These are phyloP conservation scores for Nomada ferruginata DNA, from an alignment of 2,888 invertebrate genomes.

Conservation along the genomic window DNA sequence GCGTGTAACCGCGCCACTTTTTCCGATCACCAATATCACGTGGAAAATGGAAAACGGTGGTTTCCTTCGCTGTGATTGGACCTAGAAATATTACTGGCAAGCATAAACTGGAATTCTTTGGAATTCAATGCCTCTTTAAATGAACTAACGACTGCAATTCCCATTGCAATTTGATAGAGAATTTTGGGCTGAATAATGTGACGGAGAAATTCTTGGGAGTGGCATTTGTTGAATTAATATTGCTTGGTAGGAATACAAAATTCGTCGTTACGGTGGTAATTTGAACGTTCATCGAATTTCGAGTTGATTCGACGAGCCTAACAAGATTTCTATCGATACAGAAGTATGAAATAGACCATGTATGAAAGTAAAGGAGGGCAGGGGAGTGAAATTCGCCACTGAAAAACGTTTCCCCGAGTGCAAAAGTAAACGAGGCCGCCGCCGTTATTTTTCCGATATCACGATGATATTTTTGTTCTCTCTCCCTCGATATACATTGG, in stretches of 20 bases:
- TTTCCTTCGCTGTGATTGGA: neutral
- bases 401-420: conserved; percentile 38
- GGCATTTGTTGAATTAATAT: too few relatives aligned
- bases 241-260: too few relatives aligned
- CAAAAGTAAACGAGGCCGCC: conserved; percentile 39
- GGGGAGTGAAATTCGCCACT: conserved; percentile 1
- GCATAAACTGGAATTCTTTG: neutral
- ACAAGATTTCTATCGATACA: neutral
- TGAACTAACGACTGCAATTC: neutral
- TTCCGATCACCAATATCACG: conserved; percentile 1
- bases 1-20: conserved; percentile 18
- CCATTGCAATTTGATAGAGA: too few relatives aligned
- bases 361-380: neutral
- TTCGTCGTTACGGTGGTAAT: neutral
- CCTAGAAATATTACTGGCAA: neutral
- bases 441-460: conserved; percentile 53
- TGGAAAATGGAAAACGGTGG: neutral
- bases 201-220: neutral
- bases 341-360: neutral
- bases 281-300: neutral
- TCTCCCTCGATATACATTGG: conserved; percentile 14
- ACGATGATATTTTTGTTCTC: conserved; percentile 44
- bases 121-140: neutral
- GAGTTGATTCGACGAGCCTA: conserved; percentile 7
- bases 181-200: too few relatives aligned